Evolutionary conservation across 2,797 vertebrate species (phyloP).

Genomic region (Triplophysa yarkandensis): DNA sequence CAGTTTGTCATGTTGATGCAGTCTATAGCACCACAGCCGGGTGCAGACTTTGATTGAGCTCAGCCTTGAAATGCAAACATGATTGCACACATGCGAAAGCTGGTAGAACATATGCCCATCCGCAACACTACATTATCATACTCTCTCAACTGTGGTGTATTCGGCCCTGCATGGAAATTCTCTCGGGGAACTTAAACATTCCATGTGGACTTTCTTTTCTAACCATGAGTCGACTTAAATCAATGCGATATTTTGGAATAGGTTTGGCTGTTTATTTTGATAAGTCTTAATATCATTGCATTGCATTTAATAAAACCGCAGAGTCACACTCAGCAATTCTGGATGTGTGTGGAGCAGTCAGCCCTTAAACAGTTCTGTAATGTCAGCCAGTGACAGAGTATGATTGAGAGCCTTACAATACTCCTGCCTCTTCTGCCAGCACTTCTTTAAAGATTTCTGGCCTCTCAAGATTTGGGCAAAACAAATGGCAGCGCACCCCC

Average conservation of each 20-base stretch:
- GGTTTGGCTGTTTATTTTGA: conserved; percentile 2
- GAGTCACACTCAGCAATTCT: conserved; percentile 35
- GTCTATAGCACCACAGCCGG: conserved; percentile 33
- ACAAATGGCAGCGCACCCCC: conserved; percentile 44
- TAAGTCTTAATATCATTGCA: conserved; percentile 11
- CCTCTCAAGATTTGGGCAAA: conserved; percentile 48
- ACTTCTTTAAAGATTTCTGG: conserved; percentile 48
- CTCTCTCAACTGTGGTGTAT: not conserved
- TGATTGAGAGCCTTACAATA: conserved; percentile 43
- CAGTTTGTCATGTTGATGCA: conserved; percentile 35
- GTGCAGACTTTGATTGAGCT: conserved; percentile 34
- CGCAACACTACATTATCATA: conserved; percentile 28
- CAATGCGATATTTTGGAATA: conserved; percentile 1
- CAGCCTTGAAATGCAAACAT: conserved; percentile 35
- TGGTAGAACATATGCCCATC: conserved; percentile 26
- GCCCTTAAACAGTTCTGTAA: conserved; percentile 37
- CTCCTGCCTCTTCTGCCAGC: conserved; percentile 35
- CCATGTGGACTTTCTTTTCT: not conserved
- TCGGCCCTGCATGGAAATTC: conserved; percentile 11
- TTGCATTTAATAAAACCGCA: conserved; percentile 28
- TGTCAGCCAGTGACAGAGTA: conserved; percentile 28
- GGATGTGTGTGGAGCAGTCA: conserved; percentile 13
- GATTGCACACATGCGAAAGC: conserved; percentile 38
- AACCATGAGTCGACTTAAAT: not conserved
- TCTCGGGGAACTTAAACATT: conserved; percentile 3